Evolutionary conservation across 2,113 vertebrate species (phyloP).

Genomic region (Larimichthys crocea): DNA sequence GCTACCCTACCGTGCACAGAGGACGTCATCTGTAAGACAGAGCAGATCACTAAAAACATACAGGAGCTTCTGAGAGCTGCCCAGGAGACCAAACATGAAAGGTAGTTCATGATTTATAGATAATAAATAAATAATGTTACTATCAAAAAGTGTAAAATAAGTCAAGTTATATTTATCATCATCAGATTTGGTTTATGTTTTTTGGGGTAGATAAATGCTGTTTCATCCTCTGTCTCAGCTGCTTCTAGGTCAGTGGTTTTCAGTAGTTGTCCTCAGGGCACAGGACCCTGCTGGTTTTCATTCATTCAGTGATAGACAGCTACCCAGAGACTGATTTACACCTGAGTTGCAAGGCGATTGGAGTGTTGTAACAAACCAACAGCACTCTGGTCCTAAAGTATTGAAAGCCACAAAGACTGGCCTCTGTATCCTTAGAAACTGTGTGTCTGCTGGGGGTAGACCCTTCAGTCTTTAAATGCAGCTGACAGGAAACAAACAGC

Average conservation of each 20-base stretch:
- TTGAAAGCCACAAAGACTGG: slow-evolving; percentile 61
- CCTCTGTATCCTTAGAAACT: slow-evolving; percentile 43
- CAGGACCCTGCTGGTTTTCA: not conserved
- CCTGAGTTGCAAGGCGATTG: not conserved
- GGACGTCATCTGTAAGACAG: slow-evolving; percentile 97
- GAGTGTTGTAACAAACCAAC: not conserved
- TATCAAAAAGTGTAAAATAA: not conserved
- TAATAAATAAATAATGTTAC: not conserved
- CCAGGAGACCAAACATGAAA: slow-evolving; percentile 97
- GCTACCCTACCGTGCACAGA: slow-evolving; percentile 92
- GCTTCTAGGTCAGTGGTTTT: slow-evolving; percentile 61
- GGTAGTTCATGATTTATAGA: slow-evolving; percentile 78
- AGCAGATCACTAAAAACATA: slow-evolving; percentile 99
- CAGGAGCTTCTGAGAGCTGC: slow-evolving; percentile 96
- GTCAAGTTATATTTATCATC: not conserved
- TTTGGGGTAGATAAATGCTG: slow-evolving; percentile 21
- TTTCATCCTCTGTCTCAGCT: slow-evolving; percentile 67
- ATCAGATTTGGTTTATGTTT: not conserved
- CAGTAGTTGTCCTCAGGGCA: slow-evolving; percentile 10
- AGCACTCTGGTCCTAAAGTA: slow-evolving; percentile 1
- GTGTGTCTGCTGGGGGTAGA: slow-evolving; percentile 21
- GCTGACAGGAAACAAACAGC: slow-evolving; percentile 64
- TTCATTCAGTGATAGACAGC: not conserved
- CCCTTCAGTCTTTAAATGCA: slow-evolving; percentile 21
- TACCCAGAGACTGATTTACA: slow-evolving; percentile 15